Percentiles rank a stretch among this genome's conserved stretches.
Conservation (phyloP, 2,888 invertebrate species). For the Drosophila meridiana region DNA sequence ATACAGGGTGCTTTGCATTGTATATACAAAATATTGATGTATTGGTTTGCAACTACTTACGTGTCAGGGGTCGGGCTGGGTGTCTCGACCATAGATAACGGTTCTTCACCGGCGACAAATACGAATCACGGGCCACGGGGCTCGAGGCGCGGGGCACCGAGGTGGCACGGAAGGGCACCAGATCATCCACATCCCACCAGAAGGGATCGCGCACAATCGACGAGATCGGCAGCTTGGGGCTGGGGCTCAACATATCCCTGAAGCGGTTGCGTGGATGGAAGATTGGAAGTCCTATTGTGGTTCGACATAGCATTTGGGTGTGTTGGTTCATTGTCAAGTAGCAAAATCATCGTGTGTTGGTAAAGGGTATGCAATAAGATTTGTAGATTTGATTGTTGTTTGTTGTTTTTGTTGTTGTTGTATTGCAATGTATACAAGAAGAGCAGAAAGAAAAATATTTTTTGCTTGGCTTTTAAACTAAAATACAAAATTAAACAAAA, state of each 20-base stretch:
- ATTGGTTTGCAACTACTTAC: constrained; percentile 87
- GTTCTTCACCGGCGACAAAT: constrained; percentile 95
- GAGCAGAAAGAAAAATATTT: constrained; percentile 81
- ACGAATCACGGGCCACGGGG: constrained; percentile 93
- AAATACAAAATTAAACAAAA: constrained; percentile 73
- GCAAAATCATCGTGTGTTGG: constrained; percentile 49
- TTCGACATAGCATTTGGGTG: constrained; percentile 51
- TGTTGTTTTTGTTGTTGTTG: constrained; percentile 33
- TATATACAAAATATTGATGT: constrained; percentile 26
- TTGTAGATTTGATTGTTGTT: constrained; percentile 53
- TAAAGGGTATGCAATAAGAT: constrained; percentile 58
- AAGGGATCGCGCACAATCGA: constrained; percentile 94
- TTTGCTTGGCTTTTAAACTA: constrained; percentile 81
- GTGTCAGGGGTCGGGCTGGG: constrained; percentile 93
- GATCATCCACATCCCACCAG: constrained; percentile 94
- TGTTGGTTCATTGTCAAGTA: constrained; percentile 45
- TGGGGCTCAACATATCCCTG: constrained; percentile 92
- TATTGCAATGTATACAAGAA: constrained; percentile 81
- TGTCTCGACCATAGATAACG: constrained; percentile 96
- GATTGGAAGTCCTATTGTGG: constrained; percentile 88
- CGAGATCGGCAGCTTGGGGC: constrained; percentile 91
- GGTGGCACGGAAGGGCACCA: constrained; percentile 89
- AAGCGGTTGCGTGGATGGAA: constrained; percentile 87
- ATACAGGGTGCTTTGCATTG: constrained; percentile 43
- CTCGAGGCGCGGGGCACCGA: constrained; percentile 88